These are phyloP conservation scores for Centropus unirufus DNA, from an alignment of 2,113 vertebrate genomes.

Conservation along the genomic window DNA sequence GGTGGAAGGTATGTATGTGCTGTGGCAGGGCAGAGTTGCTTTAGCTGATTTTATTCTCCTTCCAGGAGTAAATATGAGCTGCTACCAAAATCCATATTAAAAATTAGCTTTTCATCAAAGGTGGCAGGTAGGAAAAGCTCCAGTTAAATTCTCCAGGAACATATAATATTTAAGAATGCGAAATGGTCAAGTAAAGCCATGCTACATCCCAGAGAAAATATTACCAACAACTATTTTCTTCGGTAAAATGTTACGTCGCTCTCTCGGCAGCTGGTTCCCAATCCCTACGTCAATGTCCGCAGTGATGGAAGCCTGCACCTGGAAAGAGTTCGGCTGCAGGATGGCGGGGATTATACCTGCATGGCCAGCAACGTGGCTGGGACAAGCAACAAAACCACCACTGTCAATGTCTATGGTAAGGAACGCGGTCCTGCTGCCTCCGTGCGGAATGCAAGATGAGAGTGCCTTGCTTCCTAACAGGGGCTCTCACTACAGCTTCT, in stretches of 20 bases:
- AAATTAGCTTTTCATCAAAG: neutral
- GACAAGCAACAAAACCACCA: conserved; percentile 85
- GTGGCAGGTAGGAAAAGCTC: neutral
- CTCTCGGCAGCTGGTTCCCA: conserved; percentile 83
- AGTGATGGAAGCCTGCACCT: conserved; percentile 93
- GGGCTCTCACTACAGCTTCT: neutral
- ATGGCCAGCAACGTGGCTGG: conserved; percentile 88
- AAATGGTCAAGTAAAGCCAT: neutral
- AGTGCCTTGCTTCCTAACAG: neutral
- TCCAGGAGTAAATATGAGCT: neutral
- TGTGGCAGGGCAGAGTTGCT: neutral
- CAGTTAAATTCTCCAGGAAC: neutral
- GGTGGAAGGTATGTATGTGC: neutral
- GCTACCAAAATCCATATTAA: neutral
- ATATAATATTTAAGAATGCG: neutral
- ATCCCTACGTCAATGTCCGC: conserved; percentile 85
- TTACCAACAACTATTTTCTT: neutral
- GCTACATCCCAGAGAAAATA: accelerated
- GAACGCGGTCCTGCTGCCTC: neutral
- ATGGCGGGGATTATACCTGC: conserved; percentile 89
- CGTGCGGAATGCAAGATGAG: neutral
- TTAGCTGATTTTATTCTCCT: neutral
- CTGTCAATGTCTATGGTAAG: conserved; percentile 86
- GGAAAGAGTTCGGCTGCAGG: conserved; percentile 86
- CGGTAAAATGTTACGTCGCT: neutral